These are phyloP conservation scores for Pomacea maculata DNA, from an alignment of 1,140 invertebrate genomes.

Conservation along the genomic window DNA sequence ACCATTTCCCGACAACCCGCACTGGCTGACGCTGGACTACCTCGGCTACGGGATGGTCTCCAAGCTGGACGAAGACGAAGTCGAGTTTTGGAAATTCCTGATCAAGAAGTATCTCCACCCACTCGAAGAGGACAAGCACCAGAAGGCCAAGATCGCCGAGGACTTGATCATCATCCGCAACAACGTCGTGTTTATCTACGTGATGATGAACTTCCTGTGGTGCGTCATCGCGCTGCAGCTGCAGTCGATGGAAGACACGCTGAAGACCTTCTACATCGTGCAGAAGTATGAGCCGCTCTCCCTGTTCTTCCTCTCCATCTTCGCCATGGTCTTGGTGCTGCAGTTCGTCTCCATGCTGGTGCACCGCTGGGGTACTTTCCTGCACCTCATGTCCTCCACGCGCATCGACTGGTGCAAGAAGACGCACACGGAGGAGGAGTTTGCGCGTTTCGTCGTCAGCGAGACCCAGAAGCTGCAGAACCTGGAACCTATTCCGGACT, in stretches of 20 bases:
- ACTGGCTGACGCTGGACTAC: slow-evolving; percentile 47
- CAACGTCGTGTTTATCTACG: slow-evolving; percentile 93
- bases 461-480: slow-evolving; percentile 53
- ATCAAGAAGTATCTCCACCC: slow-evolving; percentile 84
- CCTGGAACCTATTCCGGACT: slow-evolving; percentile 54
- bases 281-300: slow-evolving; percentile 65
- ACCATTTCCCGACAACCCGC: slow-evolving; percentile 49
- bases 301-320: slow-evolving; percentile 66
- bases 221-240: slow-evolving; percentile 97
- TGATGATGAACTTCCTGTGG: slow-evolving; percentile 98
- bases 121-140: slow-evolving; percentile 23
- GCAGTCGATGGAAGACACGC: slow-evolving; percentile 71
- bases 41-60: slow-evolving; percentile 45
- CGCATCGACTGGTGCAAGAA: slow-evolving; percentile 83
- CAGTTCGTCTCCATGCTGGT: slow-evolving; percentile 69
- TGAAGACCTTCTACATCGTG: slow-evolving; percentile 61
- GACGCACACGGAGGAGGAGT: slow-evolving; percentile 61
- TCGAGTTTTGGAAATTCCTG: slow-evolving; percentile 92
- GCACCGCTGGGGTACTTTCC: slow-evolving; percentile 88
- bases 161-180: slow-evolving; percentile 93
- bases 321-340: slow-evolving; percentile 72
- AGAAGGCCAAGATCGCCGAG: slow-evolving; percentile 70
- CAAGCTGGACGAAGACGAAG: slow-evolving; percentile 71
- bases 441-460: slow-evolving; percentile 55
- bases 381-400: slow-evolving; percentile 96